Conservation (phyloP, 2,113 vertebrate species). For the Alexandromys fortis region DNA sequence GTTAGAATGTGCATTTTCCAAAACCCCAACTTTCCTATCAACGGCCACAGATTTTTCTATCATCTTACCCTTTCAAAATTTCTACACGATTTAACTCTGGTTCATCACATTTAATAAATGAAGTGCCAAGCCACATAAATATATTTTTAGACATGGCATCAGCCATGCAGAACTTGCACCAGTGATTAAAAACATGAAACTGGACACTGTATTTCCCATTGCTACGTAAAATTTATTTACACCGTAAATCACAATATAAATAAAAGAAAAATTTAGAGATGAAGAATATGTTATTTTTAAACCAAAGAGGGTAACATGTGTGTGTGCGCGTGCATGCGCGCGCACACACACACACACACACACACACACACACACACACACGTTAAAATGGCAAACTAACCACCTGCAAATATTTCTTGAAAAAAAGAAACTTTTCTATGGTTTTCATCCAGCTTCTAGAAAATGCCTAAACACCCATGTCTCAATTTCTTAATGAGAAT, state of each 20-base stretch:
- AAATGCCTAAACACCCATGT: not conserved
- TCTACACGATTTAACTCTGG: conserved; percentile 18
- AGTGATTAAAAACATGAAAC: conserved; percentile 85
- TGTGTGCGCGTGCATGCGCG: too few relatives aligned
- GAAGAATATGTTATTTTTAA: conserved; percentile 18
- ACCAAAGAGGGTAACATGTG: not conserved
- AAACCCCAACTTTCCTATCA: conserved; percentile 49
- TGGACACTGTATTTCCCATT: conserved; percentile 81
- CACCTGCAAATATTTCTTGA: not conserved
- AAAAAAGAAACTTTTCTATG: conserved; percentile 26
- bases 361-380: not conserved
- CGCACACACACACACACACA: too few relatives aligned
- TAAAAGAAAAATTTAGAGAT: conserved; percentile 67
- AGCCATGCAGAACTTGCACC: conserved; percentile 81
- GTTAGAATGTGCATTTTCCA: not conserved
- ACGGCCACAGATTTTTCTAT: conserved; percentile 50
- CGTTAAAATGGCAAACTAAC: conserved; percentile 18
- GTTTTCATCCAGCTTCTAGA: conserved; percentile 18
- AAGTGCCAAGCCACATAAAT: conserved; percentile 71
- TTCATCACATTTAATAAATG: conserved; percentile 63
- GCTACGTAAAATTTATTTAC: conserved; percentile 82
- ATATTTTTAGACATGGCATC: conserved; percentile 78
- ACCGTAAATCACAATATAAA: conserved; percentile 65
- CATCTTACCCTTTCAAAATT: conserved; percentile 52
- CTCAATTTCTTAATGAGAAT: not conserved